Evolutionary conservation across 2,888 invertebrate species (phyloP), one percentile per base, ranked within the genome.

Genomic region (Schizotus pectinicornis): DNA sequence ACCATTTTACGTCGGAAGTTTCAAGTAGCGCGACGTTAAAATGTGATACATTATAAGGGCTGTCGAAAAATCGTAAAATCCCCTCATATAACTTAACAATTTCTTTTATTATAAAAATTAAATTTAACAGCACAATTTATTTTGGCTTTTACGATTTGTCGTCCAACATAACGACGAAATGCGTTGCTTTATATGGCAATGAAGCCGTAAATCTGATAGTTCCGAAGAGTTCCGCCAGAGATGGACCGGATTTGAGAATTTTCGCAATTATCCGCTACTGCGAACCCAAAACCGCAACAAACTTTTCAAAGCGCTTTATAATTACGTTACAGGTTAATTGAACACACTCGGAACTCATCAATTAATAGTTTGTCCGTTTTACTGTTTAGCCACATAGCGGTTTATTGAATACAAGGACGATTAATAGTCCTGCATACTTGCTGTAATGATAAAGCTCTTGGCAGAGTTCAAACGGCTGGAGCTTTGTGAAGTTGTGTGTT

Each of bases 91-190:
- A 50, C 32, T 49, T 38, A 38, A 49, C 49, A 49, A 54, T 55
- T 51, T 14, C 42, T 59, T 59, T 59, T 59, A 59, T 59, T 59
- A 59, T 59, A 59, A 50, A 59, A 59, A 59, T 59, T 55, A 59
- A 59, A 59, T 59, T 59, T 59, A 55, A 59, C 36, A 53, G 59
- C 55, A 46, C 50, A 12, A 46, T 54, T 50, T 59, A 55, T 55
- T 55, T 53, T 55, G 36, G 50, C 3, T 59, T 59, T 59, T 59
- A 59, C 59, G 59, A 50, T 59, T 59, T 59, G 59, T 59, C 59
- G 59, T 36, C 50, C 43, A 41, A 55, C 55, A 46, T 59, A 50
- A 59, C 45, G 33, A 35, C 36, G 12, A 9, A 52, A 48, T 52
- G 52, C 42, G 57, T 57, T 56, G 43, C 43, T 49, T 49, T 43